Evolutionary conservation across 1,140 invertebrate genomes (phyloP), one percentile per base, ranked within the genome.

Genomic region (Hyles vespertilio): DNA sequence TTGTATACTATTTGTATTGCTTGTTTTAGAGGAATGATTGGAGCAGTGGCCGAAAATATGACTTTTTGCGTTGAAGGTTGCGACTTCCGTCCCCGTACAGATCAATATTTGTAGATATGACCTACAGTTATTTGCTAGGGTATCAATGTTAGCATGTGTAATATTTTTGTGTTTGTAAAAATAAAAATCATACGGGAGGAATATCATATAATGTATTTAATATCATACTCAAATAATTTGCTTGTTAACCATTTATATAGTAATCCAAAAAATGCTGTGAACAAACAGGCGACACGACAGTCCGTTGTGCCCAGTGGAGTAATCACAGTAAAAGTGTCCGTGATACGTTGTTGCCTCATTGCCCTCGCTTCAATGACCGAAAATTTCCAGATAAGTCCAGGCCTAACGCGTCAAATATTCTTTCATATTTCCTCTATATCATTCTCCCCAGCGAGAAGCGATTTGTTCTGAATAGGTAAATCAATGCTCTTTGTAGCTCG

Each of bases 301-400:
- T 40, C 36, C 5, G 36, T 40, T 40, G 8, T 8, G 36, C 36
- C 5, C 36, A 5, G 36, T 40, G 36, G 36, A 40, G 36, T 65
- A 67, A 65, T 58, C 61, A 61, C 57, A 59, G 63, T 66, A 51
- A 69, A 69, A 74, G 60, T 76, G 70, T 68, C 64, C 63, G 63
- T 67, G 64, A 64, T 67, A 67, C 73, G 70, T 57, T 66, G 58
- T 58, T 61, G 59, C 47, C 54, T 51, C 56, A 63, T 70, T 63
- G 63, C 67, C 65, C 64, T 65, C 55, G 73, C 70, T 71, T 69
- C 77, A 83, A 79, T 78, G 80, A 75, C 78, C 75, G 74, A 74
- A 81, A 81, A 79, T 71, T 63, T 68, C 56, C 63, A 58, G 80
- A 83, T 83, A 83, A 81, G 67, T 79, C 72, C 70, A 77, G 58